A percentile compares a stretch with the other conserved stretches of the same genome.
These are phyloP conservation scores for Sesia apiformis DNA, from an alignment of 2,888 invertebrate species.

Conservation along the genomic window DNA sequence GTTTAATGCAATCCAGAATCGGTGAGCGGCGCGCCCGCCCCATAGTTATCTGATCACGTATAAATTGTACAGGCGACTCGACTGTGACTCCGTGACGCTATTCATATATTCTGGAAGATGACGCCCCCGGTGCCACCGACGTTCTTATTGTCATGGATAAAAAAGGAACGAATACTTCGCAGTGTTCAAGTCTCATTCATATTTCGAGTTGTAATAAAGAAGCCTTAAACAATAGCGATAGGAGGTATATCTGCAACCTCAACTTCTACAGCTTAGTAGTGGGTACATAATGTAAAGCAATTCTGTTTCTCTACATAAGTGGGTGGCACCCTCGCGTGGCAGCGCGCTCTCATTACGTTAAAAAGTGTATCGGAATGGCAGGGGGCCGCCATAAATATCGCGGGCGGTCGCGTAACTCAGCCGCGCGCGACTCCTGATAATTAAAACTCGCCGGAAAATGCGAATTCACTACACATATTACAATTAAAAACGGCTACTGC, in stretches of 20 bases:
- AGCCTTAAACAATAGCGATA: no score
- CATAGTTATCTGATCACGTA: constrained; percentile 41
- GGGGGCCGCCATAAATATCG: constrained; percentile 68
- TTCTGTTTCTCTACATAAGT: constrained; percentile 15
- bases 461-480: constrained; percentile 65
- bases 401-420: constrained; percentile 74
- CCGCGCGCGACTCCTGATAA: constrained; percentile 69
- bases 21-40: constrained; percentile 29
- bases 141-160: constrained; percentile 35
- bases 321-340: constrained; percentile 28
- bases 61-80: constrained; percentile 20
- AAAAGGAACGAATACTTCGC: constrained; percentile 2
- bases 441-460: constrained; percentile 73
- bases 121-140: constrained; percentile 46
- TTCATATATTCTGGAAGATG: constrained; percentile 57
- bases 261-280: neutral
- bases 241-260: neutral
- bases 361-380: constrained; percentile 71
- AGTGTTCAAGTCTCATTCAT: no score
- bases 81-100: constrained; percentile 39
- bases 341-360: constrained; percentile 64
- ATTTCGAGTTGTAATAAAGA: no score
- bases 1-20: constrained; percentile 58
- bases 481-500: constrained; percentile 66
- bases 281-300: neutral